Conservation (phyloP, 2,113 vertebrate genomes). For the Chamaea fasciata region DNA sequence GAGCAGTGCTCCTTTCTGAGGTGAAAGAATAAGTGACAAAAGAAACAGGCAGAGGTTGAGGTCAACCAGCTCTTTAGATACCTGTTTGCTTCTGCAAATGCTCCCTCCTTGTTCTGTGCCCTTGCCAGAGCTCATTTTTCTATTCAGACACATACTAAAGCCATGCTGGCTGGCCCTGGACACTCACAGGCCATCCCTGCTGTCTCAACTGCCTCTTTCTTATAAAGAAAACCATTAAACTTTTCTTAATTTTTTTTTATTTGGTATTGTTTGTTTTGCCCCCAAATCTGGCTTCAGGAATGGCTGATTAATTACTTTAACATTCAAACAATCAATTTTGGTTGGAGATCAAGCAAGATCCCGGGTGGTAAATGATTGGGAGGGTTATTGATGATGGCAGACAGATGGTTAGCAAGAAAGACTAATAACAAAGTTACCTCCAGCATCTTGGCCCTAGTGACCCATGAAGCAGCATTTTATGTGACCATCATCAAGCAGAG, state of each 20-base stretch:
- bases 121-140: neutral
- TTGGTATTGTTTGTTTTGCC: neutral
- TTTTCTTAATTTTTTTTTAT: neutral
- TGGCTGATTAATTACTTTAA: neutral
- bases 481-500: neutral
- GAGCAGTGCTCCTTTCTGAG: neutral
- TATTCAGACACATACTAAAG: neutral
- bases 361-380: neutral
- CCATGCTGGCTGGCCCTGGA: neutral
- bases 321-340: neutral
- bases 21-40: neutral
- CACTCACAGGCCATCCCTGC: neutral
- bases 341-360: neutral
- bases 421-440: neutral
- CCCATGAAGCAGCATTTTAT: neutral
- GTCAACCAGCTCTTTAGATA: neutral
- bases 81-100: neutral
- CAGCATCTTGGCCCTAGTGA: neutral
- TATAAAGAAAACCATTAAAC: neutral
- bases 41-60: neutral
- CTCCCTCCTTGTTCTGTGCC: neutral
- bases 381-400: neutral
- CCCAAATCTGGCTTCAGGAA: neutral
- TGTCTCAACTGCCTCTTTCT: neutral
- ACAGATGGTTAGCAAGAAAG: neutral